These are phyloP conservation scores for Tridacna gigas DNA, from an alignment of 2,888 invertebrate genomes.

Conservation along the genomic window DNA sequence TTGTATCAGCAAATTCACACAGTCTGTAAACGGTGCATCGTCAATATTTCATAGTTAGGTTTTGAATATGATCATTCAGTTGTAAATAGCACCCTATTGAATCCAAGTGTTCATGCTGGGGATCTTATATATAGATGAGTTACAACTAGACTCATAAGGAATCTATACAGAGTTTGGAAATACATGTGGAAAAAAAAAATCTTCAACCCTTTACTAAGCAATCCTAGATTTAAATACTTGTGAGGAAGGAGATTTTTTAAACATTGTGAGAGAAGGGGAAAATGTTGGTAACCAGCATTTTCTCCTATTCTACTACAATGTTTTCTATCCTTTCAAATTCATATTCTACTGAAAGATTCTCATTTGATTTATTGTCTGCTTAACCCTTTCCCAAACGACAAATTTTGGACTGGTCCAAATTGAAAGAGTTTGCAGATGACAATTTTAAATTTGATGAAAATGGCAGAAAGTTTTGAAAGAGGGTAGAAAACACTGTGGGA, in stretches of 20 bases:
- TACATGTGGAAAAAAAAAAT: no score
- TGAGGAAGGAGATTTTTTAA: no score
- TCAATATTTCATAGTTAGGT: background rate
- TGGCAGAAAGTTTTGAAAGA: background rate
- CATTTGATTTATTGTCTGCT: background rate
- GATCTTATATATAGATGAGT: background rate
- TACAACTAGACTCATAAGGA: slow-evolving; percentile 3
- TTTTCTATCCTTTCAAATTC: background rate
- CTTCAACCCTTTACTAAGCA: no score
- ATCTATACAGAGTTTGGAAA: no score
- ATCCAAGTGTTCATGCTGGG: background rate
- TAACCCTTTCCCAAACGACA: background rate
- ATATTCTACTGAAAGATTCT: background rate
- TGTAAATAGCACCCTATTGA: slow-evolving; percentile 26
- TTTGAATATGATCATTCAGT: slow-evolving; percentile 20
- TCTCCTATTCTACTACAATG: background rate
- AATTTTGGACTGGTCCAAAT: no score
- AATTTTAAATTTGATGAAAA: background rate
- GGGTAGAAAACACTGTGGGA: background rate
- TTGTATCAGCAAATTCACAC: slow-evolving; percentile 24
- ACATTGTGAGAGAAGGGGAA: background rate
- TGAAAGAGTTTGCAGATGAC: background rate
- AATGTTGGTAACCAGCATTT: background rate
- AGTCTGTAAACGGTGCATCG: background rate
- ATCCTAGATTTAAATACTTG: no score